Conservation (phyloP, 2,113 vertebrate genomes). For the Lepus timidus region DNA sequence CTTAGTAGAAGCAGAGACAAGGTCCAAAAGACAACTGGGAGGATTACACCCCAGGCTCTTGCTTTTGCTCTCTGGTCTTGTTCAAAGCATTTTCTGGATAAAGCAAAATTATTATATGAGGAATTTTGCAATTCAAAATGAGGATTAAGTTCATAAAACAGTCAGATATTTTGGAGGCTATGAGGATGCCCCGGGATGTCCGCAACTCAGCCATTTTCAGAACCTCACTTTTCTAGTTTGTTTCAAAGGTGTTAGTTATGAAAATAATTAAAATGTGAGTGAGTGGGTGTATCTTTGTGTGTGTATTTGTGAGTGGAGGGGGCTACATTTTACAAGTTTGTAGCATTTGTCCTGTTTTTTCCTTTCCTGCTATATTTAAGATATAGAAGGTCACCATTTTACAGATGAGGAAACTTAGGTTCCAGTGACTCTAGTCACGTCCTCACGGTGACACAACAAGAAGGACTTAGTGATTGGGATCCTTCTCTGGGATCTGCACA, state of each 20-base stretch:
- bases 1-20: background rate
- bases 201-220: background rate
- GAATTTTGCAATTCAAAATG: conserved; percentile 58
- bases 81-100: conserved; percentile 62
- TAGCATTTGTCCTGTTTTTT: background rate
- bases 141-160: conserved; percentile 63
- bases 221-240: background rate
- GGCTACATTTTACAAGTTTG: background rate
- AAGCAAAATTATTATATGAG: conserved; percentile 55
- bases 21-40: conserved; percentile 15
- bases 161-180: conserved; percentile 55
- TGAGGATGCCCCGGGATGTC: background rate
- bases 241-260: background rate
- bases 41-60: background rate
- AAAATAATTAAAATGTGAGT: background rate
- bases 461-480: background rate
- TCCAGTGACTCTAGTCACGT: background rate
- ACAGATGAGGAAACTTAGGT: background rate
- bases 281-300: too few species aligned
- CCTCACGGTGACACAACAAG: background rate
- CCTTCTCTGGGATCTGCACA: background rate
- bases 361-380: background rate
- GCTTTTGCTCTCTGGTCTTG: conserved; percentile 51
- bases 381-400: background rate
- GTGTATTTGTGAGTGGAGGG: background rate